Evolutionary conservation across 2,797 vertebrate genomes (phyloP).

Genomic region (Meriones psammophilus): DNA sequence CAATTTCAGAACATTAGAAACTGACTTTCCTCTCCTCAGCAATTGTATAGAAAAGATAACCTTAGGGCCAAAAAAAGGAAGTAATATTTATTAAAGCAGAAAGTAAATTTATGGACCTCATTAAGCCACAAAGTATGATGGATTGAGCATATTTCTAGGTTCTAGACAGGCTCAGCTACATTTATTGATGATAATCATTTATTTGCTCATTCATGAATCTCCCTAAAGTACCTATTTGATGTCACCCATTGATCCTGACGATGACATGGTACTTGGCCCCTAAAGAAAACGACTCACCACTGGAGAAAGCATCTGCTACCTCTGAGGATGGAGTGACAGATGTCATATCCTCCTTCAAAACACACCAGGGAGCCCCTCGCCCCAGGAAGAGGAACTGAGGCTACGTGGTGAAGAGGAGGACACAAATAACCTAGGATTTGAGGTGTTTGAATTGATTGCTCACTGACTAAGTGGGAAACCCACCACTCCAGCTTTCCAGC

Average conservation of each 20-base stretch:
- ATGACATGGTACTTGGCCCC: not conserved
- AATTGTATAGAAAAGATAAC: slow-evolving; percentile 49
- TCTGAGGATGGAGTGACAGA: not conserved
- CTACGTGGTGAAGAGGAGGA: not conserved
- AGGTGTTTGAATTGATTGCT: slow-evolving; percentile 19
- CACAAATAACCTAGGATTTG: not conserved
- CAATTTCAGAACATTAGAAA: slow-evolving; percentile 41
- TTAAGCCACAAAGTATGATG: slow-evolving; percentile 50
- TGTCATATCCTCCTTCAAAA: not conserved
- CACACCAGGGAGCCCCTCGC: not conserved
- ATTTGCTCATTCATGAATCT: slow-evolving; percentile 67
- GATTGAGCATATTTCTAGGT: slow-evolving; percentile 50
- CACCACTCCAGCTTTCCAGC: not conserved
- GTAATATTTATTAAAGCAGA: slow-evolving; percentile 47
- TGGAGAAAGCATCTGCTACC: not conserved
- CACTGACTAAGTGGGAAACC: slow-evolving; percentile 40
- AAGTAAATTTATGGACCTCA: slow-evolving; percentile 65
- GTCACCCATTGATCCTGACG: slow-evolving; percentile 36
- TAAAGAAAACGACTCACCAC: slow-evolving; percentile 42
- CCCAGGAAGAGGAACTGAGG: not conserved
- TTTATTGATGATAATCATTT: slow-evolving; percentile 46
- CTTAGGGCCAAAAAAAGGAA: not conserved
- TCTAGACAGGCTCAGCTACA: slow-evolving; percentile 45
- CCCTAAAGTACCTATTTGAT: slow-evolving; percentile 23
- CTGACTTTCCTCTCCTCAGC: not conserved